Percentiles rank a stretch among this genome's conserved stretches.
Evolutionary conservation across 1,140 invertebrate species (phyloP).

Genomic region (Drosophila carrolli): DNA sequence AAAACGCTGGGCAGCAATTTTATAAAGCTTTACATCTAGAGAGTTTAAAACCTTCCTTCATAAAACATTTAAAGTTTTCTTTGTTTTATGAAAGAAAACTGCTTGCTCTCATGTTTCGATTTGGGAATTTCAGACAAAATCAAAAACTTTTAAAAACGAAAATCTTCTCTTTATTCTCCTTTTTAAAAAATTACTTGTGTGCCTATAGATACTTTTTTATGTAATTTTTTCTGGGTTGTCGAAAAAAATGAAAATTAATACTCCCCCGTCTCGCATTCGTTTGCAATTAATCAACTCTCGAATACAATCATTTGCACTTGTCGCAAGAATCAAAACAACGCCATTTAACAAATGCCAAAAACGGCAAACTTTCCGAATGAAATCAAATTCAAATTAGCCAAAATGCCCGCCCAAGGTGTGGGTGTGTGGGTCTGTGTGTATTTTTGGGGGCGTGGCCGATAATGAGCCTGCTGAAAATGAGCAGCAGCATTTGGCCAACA

Average conservation of each 20-base stretch:
- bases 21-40: no score
- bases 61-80: no score
- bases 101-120: no score
- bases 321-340: conserved; percentile 24
- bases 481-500: conserved; percentile 20
- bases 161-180: no score
- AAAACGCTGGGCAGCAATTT: no score
- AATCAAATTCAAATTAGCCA: conserved; percentile 76
- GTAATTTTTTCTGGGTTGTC: not conserved
- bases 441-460: conserved; percentile 27
- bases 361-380: conserved; percentile 62
- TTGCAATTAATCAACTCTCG: conserved; percentile 31
- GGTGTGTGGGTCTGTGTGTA: not conserved
- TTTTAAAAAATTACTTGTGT: no score
- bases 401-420: conserved; percentile 37
- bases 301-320: conserved; percentile 49
- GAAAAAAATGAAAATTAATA: not conserved
- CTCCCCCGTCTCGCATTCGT: not conserved
- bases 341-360: conserved; percentile 36
- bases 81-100: no score
- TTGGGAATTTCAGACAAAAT: no score
- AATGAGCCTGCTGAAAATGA: conserved; percentile 57
- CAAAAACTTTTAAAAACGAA: no score
- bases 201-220: no score
- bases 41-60: no score